These are phyloP conservation scores for Neofelis nebulosa DNA, from an alignment of 2,113 vertebrate species.

Conservation along the genomic window DNA sequence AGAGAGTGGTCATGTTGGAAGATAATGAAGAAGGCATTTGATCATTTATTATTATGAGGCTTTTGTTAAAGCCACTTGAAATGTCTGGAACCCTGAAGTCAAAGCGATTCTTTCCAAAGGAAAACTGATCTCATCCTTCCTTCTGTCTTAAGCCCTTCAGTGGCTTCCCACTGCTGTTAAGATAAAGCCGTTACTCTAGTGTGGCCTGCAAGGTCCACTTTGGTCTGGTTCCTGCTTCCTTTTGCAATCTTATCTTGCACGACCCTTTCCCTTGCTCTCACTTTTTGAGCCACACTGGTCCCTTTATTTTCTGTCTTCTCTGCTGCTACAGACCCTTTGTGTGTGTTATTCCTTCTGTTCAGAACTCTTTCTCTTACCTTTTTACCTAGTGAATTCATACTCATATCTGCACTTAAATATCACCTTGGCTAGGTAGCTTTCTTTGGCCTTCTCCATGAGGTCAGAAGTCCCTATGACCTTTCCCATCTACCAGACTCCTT, in stretches of 20 bases:
- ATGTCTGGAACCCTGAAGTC: background rate
- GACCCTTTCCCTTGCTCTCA: background rate
- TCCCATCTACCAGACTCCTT: background rate
- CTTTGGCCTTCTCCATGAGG: background rate
- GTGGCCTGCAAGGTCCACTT: too few species aligned
- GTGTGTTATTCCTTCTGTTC: background rate
- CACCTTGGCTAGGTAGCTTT: background rate
- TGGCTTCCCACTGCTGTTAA: background rate
- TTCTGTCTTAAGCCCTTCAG: background rate
- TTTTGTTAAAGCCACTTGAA: constrained; percentile 38
- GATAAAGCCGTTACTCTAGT: background rate
- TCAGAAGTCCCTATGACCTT: background rate
- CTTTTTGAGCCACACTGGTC: background rate
- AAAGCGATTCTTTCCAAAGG: constrained; percentile 17
- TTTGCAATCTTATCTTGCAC: background rate
- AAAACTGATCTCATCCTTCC: background rate
- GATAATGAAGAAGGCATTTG: background rate
- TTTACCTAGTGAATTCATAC: background rate
- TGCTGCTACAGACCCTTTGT: background rate
- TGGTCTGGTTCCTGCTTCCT: background rate
- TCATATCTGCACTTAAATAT: background rate
- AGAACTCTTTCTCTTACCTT: background rate
- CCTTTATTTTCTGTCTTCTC: background rate
- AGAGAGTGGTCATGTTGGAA: background rate
- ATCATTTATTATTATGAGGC: background rate